Evolutionary conservation across 2,888 invertebrate genomes (phyloP), one percentile per base, ranked within the genome.

Genomic region (Drosophila hamatofila): DNA sequence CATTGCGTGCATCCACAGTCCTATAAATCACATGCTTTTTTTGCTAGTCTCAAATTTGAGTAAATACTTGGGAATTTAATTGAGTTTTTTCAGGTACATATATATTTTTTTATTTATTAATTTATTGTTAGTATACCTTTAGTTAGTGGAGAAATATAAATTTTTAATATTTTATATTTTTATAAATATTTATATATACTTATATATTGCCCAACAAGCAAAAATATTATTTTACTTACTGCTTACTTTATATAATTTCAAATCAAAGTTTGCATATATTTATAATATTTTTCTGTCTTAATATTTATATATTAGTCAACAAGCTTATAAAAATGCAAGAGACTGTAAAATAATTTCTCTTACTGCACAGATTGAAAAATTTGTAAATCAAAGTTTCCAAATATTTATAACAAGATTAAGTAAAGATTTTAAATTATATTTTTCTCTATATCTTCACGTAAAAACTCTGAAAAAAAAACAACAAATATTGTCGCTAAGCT

Each of bases 21-120:
- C 23, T n/a, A 37, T 30, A 25, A 25, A 41, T 41, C 14, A 46
- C 12, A n/a, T 33, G 25, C n/a, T 62, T 46, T 44, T 62, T n/a
- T 21, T 16, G 16, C 7, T 9, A 3, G 14, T 1, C 18, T 30
- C 18, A 8, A 25, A 23, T 23, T 33, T 12, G n/a, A 23, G 30
- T 30, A 21, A 49, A 49, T 49, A 4, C 3, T 9, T 23, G 21
- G 30, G 21, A 51, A 39, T 59, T 27, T 39, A 8, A 37, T n/a
- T 18, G 46, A 2, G 30, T 23, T 23, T 14, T 18, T 41, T 14
- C 14, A 2, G 18, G 0, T 18, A 41, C 7, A 37, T 21, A 18
- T 7, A n/a, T 37, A 7, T 37, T n/a, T 21, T 42, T 18, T 44
- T 5, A 21, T 42, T 44, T 35, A 18, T 57, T 35, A 21, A 18